A percentile compares a stretch with the other conserved stretches of the same genome.
Conservation (phyloP, 2,113 vertebrate genomes). For the Butorides virescens region DNA sequence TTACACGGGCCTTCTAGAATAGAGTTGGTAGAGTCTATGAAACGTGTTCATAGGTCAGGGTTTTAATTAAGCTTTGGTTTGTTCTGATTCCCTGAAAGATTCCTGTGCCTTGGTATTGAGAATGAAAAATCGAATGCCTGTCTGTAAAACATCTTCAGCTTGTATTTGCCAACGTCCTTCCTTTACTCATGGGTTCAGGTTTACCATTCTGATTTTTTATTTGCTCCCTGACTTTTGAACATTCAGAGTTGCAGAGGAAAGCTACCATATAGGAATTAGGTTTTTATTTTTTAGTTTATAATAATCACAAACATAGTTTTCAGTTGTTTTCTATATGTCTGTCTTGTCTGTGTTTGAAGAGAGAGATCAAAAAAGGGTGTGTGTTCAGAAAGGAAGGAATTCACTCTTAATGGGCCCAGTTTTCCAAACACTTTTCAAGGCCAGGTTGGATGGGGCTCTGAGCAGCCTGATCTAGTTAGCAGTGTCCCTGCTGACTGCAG, state of each 20-base stretch:
- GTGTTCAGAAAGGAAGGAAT: background rate
- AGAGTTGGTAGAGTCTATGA: background rate
- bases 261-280: background rate
- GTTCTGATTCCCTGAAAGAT: background rate
- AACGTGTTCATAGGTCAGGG: background rate
- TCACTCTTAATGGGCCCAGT: background rate
- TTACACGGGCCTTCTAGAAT: background rate
- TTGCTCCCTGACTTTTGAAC: background rate
- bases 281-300: background rate
- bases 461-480: no score
- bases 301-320: background rate
- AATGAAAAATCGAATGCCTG: background rate
- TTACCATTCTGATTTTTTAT: background rate
- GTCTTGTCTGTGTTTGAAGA: background rate
- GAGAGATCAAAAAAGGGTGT: fast-evolving
- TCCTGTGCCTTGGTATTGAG: background rate
- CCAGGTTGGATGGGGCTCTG: no score
- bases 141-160: background rate
- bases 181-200: background rate
- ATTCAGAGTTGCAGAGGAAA: background rate
- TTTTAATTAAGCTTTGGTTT: background rate
- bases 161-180: background rate
- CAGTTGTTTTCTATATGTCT: background rate
- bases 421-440: background rate
- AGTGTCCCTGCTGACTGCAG: no score